Conservation (phyloP, 2,888 invertebrate species). For the Sarcophaga variegata region DNA sequence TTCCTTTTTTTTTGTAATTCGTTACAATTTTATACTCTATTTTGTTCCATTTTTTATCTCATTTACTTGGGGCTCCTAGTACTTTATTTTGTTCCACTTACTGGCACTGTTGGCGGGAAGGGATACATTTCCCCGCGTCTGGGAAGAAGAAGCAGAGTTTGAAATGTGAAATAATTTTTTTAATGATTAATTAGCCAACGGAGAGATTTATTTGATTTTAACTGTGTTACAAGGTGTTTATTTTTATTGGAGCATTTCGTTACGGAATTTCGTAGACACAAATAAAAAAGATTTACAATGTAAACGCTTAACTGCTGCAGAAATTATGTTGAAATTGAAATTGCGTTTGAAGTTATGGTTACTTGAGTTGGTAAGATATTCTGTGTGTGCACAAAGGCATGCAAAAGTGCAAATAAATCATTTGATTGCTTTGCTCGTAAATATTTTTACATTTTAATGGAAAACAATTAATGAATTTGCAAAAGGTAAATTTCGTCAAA, state of each 20-base stretch:
- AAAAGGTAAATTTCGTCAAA: no score
- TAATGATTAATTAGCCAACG: conserved; percentile 33
- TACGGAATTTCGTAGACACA: background rate
- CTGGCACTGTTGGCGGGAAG: no score
- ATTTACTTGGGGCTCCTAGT: no score
- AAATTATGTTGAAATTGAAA: background rate
- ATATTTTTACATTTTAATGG: no score
- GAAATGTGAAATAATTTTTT: conserved; percentile 21
- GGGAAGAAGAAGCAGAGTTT: no score
- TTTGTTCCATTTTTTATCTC: no score
- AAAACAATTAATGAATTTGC: no score
- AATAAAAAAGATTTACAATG: conserved; percentile 14
- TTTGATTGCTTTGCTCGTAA: background rate
- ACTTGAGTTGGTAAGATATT: background rate
- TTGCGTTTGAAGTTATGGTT: background rate
- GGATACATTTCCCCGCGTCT: no score
- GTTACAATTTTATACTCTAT: no score
- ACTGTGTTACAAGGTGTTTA: conserved; percentile 14
- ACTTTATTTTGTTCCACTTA: no score
- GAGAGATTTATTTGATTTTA: conserved; percentile 36
- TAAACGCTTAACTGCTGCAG: background rate
- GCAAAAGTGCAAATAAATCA: background rate
- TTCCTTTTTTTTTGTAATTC: no score
- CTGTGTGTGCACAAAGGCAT: background rate
- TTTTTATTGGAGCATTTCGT: background rate